Base-by-base conservation (phyloP, 1,140 invertebrate species). In the Coelopa frigida region DNA sequence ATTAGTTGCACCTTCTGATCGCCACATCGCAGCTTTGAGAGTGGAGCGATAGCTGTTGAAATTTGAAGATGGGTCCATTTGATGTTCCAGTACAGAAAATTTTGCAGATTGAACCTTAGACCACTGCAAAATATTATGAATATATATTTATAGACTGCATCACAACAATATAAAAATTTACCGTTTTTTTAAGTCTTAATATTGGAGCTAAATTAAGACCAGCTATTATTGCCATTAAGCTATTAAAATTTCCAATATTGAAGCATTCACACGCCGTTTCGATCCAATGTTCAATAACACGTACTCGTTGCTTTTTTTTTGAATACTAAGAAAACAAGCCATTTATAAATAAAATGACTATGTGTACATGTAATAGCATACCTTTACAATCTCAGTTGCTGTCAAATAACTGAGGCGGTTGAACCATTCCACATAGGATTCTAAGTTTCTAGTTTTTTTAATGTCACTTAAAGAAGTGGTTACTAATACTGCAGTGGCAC, bases 351-450 rank as follows among this genome's bases (percentile, higher is more conserved):
- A 14, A 36, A 6, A 36, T 29, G 27, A 29, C 27, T 8, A 29
- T 29, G 10, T 37, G 7, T 8, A 37, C 17, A 37, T n/a, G 8
- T 29, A 29, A 29, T 29, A 23, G 53, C 53, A 20, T 26, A 65
- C 62, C 59, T 66, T 66, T 3, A 66, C 62, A 51, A 66, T 65
- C 50, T 66, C 93, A 17, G 92, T 92, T 4, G 93, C 93, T 4
- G 95, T 91, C 52, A 96, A 83, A 61, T 94, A 94, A 68, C 91
- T 96, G n/a, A 98, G 78, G 58, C 90, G 79, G 71, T 97, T 97
- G 70, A 97, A 97, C 94, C 94, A 98, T 57, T 95, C 87, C n/a
- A 96, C 89, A 68, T 98, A 98, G 10, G 89, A 89, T 67, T 96
- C 90, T 44, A 97, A 77, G 72, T 96, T 96, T 36, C 83, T 79